Conservation (phyloP, 2,113 vertebrate species). For the Lipotes vexillifer region DNA sequence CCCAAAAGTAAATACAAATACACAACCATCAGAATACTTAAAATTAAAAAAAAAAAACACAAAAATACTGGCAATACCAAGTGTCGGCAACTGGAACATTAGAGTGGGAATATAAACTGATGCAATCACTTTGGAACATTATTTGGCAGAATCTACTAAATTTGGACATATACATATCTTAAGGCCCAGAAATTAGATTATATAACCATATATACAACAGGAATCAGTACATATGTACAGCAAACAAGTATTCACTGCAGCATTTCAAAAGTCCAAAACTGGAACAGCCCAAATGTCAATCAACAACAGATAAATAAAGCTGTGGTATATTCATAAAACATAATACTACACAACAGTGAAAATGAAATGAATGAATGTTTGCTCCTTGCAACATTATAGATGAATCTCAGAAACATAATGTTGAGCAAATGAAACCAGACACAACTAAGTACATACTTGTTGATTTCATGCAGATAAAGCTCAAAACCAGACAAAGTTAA, state of each 20-base stretch:
- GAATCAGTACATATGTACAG: neutral
- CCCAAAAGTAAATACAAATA: neutral
- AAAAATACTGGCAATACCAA: neutral
- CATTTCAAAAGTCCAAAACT: neutral
- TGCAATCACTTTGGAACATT: neutral
- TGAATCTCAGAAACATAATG: neutral
- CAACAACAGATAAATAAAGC: neutral
- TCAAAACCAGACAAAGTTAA: neutral
- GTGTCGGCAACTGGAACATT: neutral
- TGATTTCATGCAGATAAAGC: neutral
- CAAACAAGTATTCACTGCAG: neutral
- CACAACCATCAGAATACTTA: neutral
- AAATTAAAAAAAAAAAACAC: neutral
- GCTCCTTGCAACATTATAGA: neutral
- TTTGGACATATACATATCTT: neutral
- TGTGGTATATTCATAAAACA: neutral
- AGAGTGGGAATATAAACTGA: neutral
- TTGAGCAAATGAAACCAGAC: neutral
- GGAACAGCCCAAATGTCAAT: neutral
- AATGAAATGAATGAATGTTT: neutral
- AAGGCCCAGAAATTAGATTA: neutral
- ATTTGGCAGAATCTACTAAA: neutral
- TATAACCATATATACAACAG: neutral
- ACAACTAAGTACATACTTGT: neutral
- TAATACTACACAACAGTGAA: neutral